These are phyloP conservation scores for Trachelipus rathkii DNA, from an alignment of 1,140 invertebrate genomes.

Conservation along the genomic window DNA sequence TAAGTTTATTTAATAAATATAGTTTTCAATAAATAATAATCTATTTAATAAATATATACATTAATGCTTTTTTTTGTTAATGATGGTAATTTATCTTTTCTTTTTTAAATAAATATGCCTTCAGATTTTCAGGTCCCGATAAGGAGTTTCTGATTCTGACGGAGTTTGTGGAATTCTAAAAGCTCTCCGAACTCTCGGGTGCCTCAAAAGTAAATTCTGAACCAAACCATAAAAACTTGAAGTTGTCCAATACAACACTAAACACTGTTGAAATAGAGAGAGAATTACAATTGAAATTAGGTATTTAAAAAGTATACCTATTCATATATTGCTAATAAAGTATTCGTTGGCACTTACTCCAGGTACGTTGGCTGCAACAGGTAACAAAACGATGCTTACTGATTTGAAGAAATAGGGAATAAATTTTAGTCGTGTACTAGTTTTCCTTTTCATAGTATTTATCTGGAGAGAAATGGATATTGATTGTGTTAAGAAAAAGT, in stretches of 20 bases:
- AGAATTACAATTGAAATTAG: not conserved
- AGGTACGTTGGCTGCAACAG: constrained; percentile 59
- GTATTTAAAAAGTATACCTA: too few species aligned
- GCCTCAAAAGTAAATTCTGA: constrained; percentile 68
- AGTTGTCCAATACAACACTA: constrained; percentile 73
- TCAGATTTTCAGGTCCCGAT: constrained; percentile 48
- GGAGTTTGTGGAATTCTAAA: constrained; percentile 63
- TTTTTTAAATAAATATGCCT: not conserved
- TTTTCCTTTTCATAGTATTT: not conserved
- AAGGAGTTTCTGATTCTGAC: constrained; percentile 65
- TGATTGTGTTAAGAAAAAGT: too few species aligned
- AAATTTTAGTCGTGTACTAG: not conserved
- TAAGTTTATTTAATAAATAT: constrained; percentile 52
- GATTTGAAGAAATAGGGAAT: not conserved
- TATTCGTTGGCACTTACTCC: constrained; percentile 49
- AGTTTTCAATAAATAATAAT: too few species aligned
- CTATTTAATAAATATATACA: too few species aligned
- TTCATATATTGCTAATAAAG: too few species aligned
- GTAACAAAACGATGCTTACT: constrained; percentile 64
- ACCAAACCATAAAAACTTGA: constrained; percentile 67
- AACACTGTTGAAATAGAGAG: constrained; percentile 53
- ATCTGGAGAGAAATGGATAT: not conserved
- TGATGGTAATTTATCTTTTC: not conserved
- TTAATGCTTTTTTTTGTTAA: too few species aligned
- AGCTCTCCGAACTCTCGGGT: constrained; percentile 63